These are phyloP conservation scores for Scortum barcoo DNA, from an alignment of 2,113 vertebrate species.

Conservation along the genomic window DNA sequence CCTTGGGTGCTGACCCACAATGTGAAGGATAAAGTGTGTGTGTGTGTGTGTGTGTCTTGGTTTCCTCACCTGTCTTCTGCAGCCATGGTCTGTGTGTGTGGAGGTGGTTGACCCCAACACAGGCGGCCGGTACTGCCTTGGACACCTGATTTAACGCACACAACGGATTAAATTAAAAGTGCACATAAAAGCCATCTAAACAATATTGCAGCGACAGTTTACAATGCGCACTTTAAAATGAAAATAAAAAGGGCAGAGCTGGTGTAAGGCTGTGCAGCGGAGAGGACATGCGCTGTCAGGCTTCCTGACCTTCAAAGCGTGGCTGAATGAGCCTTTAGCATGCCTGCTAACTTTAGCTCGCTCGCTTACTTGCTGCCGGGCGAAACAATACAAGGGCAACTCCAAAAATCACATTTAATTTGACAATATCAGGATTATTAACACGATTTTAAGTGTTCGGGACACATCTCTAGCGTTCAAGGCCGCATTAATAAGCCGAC, in stretches of 20 bases:
- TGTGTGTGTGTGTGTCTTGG: no score
- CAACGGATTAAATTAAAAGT: no score
- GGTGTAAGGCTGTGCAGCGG: not conserved
- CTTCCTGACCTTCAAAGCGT: slow-evolving; percentile 85
- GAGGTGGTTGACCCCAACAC: slow-evolving; percentile 92
- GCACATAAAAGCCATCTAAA: no score
- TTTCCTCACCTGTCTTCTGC: slow-evolving; percentile 92
- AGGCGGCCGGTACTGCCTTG: slow-evolving; percentile 90
- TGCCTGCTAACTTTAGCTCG: slow-evolving; percentile 43
- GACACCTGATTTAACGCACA: slow-evolving; percentile 86
- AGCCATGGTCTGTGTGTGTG: slow-evolving; percentile 88
- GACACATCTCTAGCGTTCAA: rapidly evolving
- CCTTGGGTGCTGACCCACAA: not conserved
- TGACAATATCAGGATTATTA: rapidly evolving
- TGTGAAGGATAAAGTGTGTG: not conserved
- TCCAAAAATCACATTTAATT: not conserved
- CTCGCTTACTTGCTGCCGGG: not conserved
- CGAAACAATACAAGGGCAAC: slow-evolving; percentile 52
- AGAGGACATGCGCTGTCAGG: slow-evolving; percentile 55
- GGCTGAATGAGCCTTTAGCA: slow-evolving; percentile 71
- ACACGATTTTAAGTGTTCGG: no score
- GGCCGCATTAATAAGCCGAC: not conserved
- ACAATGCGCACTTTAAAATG: not conserved
- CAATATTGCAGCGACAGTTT: not conserved
- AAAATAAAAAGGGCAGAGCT: no score